Percentiles rank a stretch among this genome's conserved stretches.
phyloP scores from a whole-genome alignment of 2,888 invertebrate species.

The Coenonympha arcania region DNA sequence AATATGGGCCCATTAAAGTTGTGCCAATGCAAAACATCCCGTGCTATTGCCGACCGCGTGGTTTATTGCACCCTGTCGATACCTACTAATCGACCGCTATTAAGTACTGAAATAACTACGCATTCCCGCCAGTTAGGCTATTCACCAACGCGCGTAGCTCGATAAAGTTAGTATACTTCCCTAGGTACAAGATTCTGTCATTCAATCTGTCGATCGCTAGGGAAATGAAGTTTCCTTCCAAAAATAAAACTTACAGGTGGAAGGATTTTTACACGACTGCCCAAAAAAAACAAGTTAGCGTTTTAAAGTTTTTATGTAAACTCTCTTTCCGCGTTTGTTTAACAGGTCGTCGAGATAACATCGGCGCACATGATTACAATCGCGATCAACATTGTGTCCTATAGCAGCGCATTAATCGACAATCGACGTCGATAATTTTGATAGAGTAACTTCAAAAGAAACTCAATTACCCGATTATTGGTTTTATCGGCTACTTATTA shows the following conservation, averaged over 20 bases:
- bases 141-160: no score
- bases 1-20: constrained; percentile 66
- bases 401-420: constrained; percentile 16
- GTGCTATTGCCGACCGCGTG: constrained; percentile 52
- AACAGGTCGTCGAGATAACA: constrained; percentile 14
- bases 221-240: no score
- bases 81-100: constrained; percentile 68
- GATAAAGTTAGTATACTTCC: no score
- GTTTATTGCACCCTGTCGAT: constrained; percentile 65
- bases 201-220: no score
- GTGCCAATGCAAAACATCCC: constrained; percentile 72
- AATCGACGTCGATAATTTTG: constrained; percentile 14
- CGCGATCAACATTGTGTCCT: constrained; percentile 19
- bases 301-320: no score
- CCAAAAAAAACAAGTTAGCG: no score
- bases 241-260: no score
- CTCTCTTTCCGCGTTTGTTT: no score
- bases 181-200: no score
- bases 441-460: constrained; percentile 24
- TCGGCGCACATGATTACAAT: constrained; percentile 1
- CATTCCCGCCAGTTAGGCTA: constrained; percentile 31
- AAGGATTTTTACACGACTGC: no score
- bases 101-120: constrained; percentile 67
- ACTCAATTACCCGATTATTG: constrained; percentile 24
- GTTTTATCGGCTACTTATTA: constrained; percentile 13